Conservation (phyloP, 2,113 vertebrate genomes). For the Calonectris borealis region DNA sequence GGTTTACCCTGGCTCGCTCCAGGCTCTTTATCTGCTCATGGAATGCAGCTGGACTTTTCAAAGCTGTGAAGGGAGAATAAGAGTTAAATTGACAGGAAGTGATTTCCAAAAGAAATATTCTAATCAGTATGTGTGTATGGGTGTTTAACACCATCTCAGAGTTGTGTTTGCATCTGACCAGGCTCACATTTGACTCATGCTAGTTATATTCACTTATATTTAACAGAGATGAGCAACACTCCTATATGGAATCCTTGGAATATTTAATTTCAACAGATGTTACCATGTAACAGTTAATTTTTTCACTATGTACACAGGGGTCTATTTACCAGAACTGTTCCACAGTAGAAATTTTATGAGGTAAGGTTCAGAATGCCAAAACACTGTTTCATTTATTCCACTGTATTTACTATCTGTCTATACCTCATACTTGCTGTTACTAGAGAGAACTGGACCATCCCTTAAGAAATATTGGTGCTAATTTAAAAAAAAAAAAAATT, state of each 20-base stretch:
- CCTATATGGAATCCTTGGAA: not conserved
- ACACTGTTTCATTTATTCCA: not conserved
- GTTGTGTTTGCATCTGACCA: not conserved
- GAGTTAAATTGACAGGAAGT: slow-evolving; percentile 32
- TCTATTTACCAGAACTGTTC: not conserved
- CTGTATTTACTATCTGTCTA: not conserved
- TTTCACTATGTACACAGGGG: not conserved
- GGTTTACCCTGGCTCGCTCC: slow-evolving; percentile 92
- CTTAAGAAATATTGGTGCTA: not conserved
- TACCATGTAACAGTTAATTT: not conserved
- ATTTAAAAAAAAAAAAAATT: not conserved
- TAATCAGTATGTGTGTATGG: not conserved
- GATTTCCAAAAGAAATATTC: not conserved
- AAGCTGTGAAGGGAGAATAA: slow-evolving; percentile 78
- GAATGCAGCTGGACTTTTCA: slow-evolving; percentile 94
- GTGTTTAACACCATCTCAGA: not conserved
- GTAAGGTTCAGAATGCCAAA: not conserved
- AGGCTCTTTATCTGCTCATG: slow-evolving; percentile 95
- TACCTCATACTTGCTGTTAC: not conserved
- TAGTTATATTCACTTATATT: not conserved
- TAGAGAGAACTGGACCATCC: not conserved
- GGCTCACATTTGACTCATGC: not conserved
- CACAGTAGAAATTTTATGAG: not conserved
- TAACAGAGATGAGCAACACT: not conserved
- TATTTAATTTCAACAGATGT: not conserved